Conservation (phyloP, 2,113 vertebrate genomes). For the Ardeotis arabs region DNA sequence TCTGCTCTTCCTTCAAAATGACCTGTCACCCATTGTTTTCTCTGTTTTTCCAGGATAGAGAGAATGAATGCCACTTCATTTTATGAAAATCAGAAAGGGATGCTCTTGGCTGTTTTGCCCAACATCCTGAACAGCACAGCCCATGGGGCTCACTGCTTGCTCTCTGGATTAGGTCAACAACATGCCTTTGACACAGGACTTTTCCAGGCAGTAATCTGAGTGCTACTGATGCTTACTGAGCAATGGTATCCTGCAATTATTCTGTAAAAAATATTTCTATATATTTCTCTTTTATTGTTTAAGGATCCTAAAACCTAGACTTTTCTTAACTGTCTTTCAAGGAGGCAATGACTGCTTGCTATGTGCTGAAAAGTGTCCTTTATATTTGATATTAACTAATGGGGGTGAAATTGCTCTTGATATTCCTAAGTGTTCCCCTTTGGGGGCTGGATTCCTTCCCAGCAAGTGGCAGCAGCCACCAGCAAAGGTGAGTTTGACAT, state of each 20-base stretch:
- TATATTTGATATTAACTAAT: constrained; percentile 53
- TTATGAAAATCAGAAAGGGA: not conserved
- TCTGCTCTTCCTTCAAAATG: not conserved
- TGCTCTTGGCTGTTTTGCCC: not conserved
- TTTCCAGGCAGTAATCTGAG: not conserved
- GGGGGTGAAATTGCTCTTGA: constrained; percentile 24
- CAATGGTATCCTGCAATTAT: not conserved
- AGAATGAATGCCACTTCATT: not conserved
- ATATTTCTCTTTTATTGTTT: not conserved
- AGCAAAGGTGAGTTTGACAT: constrained; percentile 65
- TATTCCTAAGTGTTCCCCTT: constrained; percentile 34
- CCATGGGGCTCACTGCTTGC: not conserved
- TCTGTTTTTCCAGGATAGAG: not conserved
- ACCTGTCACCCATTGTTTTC: not conserved
- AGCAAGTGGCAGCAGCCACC: constrained; percentile 42
- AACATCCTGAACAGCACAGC: not conserved
- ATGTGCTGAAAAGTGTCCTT: not conserved
- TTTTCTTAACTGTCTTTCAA: not conserved
- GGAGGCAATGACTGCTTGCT: not conserved
- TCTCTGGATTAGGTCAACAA: not conserved
- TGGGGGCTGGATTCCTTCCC: constrained; percentile 58
- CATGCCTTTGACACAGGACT: not conserved
- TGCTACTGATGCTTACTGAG: not conserved
- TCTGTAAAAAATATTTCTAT: not conserved
- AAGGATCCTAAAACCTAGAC: not conserved